Conservation (phyloP, 2,797 vertebrate species). For the Gymnoscopelus microlampas region DNA sequence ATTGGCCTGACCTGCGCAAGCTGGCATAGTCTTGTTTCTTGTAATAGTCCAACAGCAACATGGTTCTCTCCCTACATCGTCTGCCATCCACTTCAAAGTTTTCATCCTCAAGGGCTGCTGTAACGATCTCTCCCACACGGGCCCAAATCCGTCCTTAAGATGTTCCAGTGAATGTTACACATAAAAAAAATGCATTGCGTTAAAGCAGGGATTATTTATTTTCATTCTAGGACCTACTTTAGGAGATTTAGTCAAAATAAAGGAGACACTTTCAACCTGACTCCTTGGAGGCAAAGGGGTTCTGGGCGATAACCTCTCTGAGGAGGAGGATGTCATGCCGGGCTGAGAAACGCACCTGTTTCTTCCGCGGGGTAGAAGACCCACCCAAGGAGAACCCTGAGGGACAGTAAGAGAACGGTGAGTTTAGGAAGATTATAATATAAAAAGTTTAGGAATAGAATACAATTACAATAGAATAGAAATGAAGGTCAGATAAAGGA, state of each 20-base stretch:
- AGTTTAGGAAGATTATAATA: background rate
- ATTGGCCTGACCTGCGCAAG: conserved; percentile 71
- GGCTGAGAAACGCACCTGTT: conserved; percentile 84
- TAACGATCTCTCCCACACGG: conserved; percentile 82
- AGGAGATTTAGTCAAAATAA: conserved; percentile 2
- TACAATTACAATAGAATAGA: background rate
- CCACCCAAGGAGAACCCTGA: conserved; percentile 76
- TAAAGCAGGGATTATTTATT: background rate
- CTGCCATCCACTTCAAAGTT: conserved; percentile 85
- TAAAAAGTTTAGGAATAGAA: background rate
- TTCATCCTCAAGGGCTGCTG: conserved; percentile 79
- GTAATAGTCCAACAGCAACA: conserved; percentile 85
- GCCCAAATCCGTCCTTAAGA: conserved; percentile 78
- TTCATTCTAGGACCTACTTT: background rate
- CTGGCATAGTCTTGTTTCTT: conserved; percentile 84
- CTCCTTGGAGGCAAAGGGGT: conserved; percentile 83
- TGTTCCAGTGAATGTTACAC: background rate
- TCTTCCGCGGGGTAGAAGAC: conserved; percentile 78
- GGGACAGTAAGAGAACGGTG: background rate
- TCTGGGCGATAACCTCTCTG: conserved; percentile 82
- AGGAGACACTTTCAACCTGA: conserved; percentile 58
- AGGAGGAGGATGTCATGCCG: conserved; percentile 84
- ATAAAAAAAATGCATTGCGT: background rate
- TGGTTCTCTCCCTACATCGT: conserved; percentile 83
- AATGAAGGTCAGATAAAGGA: background rate